Percentiles rank a stretch among this genome's conserved stretches.
Evolutionary conservation across 2,888 invertebrate genomes (phyloP).

Genomic region (Lucinisca nassula): DNA sequence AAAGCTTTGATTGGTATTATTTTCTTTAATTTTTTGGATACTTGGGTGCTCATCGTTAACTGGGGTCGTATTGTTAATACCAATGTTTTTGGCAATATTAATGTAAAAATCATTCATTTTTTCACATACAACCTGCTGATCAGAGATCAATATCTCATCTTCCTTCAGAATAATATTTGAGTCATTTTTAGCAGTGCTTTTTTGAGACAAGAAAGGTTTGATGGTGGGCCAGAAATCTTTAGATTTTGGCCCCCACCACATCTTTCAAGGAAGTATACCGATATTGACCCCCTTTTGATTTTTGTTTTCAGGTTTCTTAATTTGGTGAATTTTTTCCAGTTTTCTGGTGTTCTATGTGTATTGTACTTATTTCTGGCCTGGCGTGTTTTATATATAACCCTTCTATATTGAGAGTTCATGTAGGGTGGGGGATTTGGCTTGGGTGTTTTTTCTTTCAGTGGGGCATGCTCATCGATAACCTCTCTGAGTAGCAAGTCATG

Average conservation of each 20-base stretch:
- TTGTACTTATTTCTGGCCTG: not conserved
- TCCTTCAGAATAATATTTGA: conserved; percentile 9
- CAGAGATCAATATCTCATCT: conserved; percentile 5
- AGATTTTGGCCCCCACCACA: conserved; percentile 18
- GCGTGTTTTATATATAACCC: not conserved
- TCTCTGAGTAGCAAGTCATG: conserved; percentile 1
- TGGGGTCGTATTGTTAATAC: not conserved
- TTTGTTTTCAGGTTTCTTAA: not conserved
- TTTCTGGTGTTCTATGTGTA: not conserved
- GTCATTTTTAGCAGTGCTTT: not conserved
- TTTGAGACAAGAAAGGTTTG: conserved; percentile 9
- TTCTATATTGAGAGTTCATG: not conserved
- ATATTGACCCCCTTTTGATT: not conserved
- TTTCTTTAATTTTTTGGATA: not conserved
- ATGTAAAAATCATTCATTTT: conserved; percentile 30
- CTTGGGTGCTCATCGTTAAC: conserved; percentile 6
- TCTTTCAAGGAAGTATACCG: conserved; percentile 8
- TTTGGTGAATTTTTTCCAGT: not conserved
- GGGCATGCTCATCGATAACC: not conserved
- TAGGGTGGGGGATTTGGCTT: not conserved
- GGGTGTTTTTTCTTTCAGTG: not conserved
- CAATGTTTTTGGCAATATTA: conserved; percentile 32
- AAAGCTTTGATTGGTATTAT: not conserved
- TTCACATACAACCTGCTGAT: conserved; percentile 7
- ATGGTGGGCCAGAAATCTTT: conserved; percentile 11